phyloP scores from a whole-genome alignment of 1,140 invertebrate genomes.

The Eubasilissa regina region DNA sequence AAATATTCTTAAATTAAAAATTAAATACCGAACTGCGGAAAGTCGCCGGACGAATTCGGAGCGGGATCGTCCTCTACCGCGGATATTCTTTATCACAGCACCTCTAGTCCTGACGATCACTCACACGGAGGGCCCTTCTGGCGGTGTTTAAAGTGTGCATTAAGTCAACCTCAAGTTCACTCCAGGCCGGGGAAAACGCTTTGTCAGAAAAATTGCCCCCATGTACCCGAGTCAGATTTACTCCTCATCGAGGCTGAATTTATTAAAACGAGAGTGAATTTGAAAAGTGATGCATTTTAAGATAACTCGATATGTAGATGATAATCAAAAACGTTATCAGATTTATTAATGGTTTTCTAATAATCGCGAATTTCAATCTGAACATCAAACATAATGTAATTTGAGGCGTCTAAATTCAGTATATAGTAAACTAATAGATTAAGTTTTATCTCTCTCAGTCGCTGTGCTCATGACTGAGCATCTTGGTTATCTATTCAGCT shows the following conservation, averaged over 20 bases:
- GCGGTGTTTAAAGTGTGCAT: conserved; percentile 21
- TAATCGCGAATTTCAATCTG: no score
- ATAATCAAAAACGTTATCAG: no score
- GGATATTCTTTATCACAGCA: conserved; percentile 11
- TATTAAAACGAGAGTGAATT: not conserved
- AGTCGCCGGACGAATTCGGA: not conserved
- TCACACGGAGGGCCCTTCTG: conserved; percentile 1
- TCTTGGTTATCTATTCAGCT: no score
- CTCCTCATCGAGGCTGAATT: conserved; percentile 32
- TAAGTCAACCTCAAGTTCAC: conserved; percentile 30
- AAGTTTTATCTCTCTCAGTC: no score
- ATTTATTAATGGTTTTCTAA: no score
- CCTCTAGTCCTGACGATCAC: conserved; percentile 11
- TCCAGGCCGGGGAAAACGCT: conserved; percentile 18
- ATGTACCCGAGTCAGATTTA: conserved; percentile 23
- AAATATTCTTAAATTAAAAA: no score
- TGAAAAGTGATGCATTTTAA: no score
- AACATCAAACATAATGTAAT: no score
- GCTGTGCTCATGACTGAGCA: no score
- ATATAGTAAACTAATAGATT: no score
- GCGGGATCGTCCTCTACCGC: not conserved
- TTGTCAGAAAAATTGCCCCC: conserved; percentile 36
- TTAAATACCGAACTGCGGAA: not conserved
- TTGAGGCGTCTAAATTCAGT: no score
- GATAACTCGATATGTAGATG: no score